phyloP scores from a whole-genome alignment of 1,140 invertebrate species.

The Lasioglossum baleicum region DNA sequence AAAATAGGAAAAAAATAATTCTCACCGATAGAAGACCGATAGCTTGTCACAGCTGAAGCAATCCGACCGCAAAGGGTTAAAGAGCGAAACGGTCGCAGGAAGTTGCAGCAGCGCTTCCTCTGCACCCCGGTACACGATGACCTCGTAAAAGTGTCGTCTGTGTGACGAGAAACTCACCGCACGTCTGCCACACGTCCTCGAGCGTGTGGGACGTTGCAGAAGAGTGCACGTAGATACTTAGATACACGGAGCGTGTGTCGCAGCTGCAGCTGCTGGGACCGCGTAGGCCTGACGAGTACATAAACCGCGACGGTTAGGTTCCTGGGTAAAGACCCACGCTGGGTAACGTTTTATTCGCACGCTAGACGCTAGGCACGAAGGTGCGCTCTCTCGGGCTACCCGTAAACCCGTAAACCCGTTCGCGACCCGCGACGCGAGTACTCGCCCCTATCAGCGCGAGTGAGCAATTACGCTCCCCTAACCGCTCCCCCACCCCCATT shows the following conservation, averaged over 20 bases:
- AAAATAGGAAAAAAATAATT: too few species aligned
- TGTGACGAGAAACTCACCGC: too few species aligned
- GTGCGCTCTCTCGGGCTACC: background rate
- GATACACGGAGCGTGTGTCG: constrained; percentile 5
- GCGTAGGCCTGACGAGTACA: constrained; percentile 43
- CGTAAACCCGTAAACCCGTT: background rate
- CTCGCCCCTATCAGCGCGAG: constrained; percentile 39
- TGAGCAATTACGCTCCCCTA: constrained; percentile 38
- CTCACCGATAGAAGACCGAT: too few species aligned
- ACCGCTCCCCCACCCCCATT: background rate
- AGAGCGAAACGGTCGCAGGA: too few species aligned
- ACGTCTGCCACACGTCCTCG: background rate
- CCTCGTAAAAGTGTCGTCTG: background rate
- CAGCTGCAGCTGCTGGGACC: constrained; percentile 37
- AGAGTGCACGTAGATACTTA: constrained; percentile 2
- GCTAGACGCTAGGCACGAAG: constrained; percentile 3
- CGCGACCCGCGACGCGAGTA: background rate
- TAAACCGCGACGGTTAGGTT: constrained; percentile 37
- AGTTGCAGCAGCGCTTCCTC: too few species aligned
- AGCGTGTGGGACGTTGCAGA: constrained; percentile 9
- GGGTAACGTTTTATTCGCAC: background rate
- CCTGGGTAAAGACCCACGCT: constrained; percentile 5
- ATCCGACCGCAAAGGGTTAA: too few species aligned
- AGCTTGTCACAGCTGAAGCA: too few species aligned
- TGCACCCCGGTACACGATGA: background rate